These are phyloP conservation scores for Chiroxiphia lanceolata DNA, from an alignment of 2,797 vertebrate species.

Conservation along the genomic window DNA sequence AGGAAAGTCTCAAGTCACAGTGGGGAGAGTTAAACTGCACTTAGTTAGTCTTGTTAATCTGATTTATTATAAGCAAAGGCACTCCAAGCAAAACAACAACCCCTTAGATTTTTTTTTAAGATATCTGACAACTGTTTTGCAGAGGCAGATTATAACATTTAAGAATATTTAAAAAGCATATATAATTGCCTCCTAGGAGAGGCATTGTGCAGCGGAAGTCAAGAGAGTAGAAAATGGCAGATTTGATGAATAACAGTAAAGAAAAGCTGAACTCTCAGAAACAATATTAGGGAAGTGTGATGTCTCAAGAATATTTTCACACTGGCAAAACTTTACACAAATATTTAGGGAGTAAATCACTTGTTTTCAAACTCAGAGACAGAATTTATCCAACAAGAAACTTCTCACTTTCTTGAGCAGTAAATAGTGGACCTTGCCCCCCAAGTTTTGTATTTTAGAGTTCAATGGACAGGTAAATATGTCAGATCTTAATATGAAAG, in stretches of 20 bases:
- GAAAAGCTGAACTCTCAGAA: conserved; percentile 1
- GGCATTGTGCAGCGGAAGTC: background rate
- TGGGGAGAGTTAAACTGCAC: conserved; percentile 40
- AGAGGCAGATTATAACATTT: conserved; percentile 12
- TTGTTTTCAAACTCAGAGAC: background rate
- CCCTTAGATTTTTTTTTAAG: conserved; percentile 3
- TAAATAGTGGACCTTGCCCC: background rate
- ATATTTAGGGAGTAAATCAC: background rate
- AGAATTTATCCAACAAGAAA: background rate
- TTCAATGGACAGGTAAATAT: background rate
- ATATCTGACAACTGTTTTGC: conserved; percentile 37
- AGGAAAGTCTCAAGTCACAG: conserved; percentile 31
- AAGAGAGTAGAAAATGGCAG: background rate
- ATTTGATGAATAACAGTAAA: background rate
- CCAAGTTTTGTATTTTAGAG: background rate
- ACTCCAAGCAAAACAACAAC: background rate
- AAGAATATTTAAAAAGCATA: background rate
- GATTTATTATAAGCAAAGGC: conserved; percentile 58
- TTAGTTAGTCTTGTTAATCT: conserved; percentile 58
- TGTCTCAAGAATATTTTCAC: background rate
- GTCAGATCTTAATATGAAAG: background rate
- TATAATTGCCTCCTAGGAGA: conserved; percentile 53
- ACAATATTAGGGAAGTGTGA: background rate
- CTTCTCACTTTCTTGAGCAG: background rate
- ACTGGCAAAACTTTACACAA: background rate